Evolutionary conservation across 37 sponge, comb jelly and placozoan genomes (phyloP).

Genomic region (Ianthella basta): DNA sequence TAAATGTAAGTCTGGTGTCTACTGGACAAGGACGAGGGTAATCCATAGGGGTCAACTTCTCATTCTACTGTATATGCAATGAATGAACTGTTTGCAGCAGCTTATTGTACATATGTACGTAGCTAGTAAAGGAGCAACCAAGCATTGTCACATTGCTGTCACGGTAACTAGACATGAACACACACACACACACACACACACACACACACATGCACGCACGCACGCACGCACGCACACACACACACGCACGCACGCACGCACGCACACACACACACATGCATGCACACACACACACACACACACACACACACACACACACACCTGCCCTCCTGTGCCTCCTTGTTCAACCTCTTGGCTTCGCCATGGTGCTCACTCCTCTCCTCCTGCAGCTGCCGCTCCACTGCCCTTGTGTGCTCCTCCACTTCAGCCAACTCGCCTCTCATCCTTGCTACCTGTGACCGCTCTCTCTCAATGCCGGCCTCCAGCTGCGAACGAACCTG

Average conservation of each 20-base stretch:
- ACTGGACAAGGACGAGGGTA: neutral
- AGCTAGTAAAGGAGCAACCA: no score
- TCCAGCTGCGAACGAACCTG: neutral
- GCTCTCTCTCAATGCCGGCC: neutral
- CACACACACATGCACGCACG: neutral
- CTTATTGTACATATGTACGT: neutral
- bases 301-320: neutral
- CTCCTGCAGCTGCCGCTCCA: conserved; percentile 19
- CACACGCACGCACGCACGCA: no score
- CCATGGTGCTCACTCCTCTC: neutral
- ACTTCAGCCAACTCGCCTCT: neutral
- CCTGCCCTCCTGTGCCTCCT: conserved; percentile 9
- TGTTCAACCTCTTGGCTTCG: neutral
- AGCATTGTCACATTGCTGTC: no score
- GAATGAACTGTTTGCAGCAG: no score
- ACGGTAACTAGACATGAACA: neutral
- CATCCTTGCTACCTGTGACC: neutral
- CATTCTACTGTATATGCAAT: neutral
- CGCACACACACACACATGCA: no score
- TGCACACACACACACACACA: neutral
- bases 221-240: neutral
- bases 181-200: neutral
- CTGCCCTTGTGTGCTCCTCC: neutral
- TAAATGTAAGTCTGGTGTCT: neutral
- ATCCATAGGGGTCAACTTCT: no score